Base-by-base conservation (phyloP, 2,797 vertebrate genomes). In the Smutsia temminckii region DNA sequence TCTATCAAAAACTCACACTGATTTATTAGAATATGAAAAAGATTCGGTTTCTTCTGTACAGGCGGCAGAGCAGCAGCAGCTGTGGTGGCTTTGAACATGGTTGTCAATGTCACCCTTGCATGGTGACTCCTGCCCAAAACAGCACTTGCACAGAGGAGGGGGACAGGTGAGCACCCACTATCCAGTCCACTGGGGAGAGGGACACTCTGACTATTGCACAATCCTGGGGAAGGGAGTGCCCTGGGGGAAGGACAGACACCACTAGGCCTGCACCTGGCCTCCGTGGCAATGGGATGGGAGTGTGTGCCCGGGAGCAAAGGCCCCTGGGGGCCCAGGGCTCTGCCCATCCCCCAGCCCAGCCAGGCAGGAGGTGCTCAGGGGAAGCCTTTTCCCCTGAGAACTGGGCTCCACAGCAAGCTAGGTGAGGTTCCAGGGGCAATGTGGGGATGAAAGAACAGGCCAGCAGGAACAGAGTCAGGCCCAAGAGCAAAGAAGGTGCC, bases 1-100 rank as follows among this genome's bases (percentile, higher is more conserved):
- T 95, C 95, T 95, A 97, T 93, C 78, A 98, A 98, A 98, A 98
- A 98, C 97, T 97, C 97, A 98, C 98, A 98, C 95, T 97, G 97
- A 98, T 98, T 98, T 98, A 98, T 98, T 98, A 98, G 98, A 98
- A 98, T 98, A 98, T 98, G 98, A 98, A 98, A 98, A 98, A 98
- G 97, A 98, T 97, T 97, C 97, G 20, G 66, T 95, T 98, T 98
- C 98, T 98, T 98, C 97, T 98, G 97, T 98, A 98, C 96, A 98
- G 98, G 98, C 80, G 34, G 96, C 95, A 96, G 97, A 96, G 96
- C 63, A 64, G 91, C 92, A 90, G 95, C 87, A 84, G 92, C 91
- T 97, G 96, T 14, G 8, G 95, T 87, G 95, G 97, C 93, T 96
- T 91, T 87, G 89, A 95, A 91, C 88, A 66, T 34, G 80, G 96